Percentiles rank a stretch among this genome's conserved stretches.
Conservation (phyloP, 1,140 invertebrate genomes). For the Temnothorax nylanderi region DNA sequence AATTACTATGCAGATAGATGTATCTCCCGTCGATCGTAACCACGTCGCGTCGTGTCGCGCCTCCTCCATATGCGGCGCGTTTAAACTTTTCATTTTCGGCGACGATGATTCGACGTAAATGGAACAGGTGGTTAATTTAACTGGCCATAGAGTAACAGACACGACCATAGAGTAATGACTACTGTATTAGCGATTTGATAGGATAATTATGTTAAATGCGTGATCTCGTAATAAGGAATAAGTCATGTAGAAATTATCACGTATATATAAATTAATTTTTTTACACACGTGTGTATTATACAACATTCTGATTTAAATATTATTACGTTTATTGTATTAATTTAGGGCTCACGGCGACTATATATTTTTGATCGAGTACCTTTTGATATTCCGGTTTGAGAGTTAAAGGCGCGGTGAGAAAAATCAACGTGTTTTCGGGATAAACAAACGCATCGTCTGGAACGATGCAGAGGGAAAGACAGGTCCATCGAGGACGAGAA, state of each 20-base stretch:
- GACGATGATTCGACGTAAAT: slow-evolving; percentile 47
- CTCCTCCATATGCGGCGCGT: slow-evolving; percentile 41
- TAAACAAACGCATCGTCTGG: background rate
- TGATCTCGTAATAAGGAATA: background rate
- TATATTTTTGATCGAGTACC: background rate
- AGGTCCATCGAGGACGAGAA: background rate
- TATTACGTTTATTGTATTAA: background rate
- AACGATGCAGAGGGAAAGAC: background rate
- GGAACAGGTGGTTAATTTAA: slow-evolving; percentile 68
- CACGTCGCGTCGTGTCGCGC: background rate
- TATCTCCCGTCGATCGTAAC: slow-evolving; percentile 50
- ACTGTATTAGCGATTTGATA: background rate
- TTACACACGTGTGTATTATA: background rate
- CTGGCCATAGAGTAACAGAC: background rate
- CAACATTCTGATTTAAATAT: background rate
- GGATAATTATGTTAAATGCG: slow-evolving; percentile 8
- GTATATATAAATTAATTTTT: too few relatives aligned
- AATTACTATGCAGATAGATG: slow-evolving; percentile 71
- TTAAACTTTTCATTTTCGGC: slow-evolving; percentile 54
- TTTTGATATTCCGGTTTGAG: background rate
- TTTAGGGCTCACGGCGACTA: background rate
- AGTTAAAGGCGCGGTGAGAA: background rate
- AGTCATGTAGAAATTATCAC: background rate
- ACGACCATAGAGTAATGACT: background rate
- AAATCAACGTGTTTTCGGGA: slow-evolving; percentile 9